These are phyloP conservation scores for Ceratitis capitata DNA, from an alignment of 1,140 invertebrate species.

Conservation along the genomic window DNA sequence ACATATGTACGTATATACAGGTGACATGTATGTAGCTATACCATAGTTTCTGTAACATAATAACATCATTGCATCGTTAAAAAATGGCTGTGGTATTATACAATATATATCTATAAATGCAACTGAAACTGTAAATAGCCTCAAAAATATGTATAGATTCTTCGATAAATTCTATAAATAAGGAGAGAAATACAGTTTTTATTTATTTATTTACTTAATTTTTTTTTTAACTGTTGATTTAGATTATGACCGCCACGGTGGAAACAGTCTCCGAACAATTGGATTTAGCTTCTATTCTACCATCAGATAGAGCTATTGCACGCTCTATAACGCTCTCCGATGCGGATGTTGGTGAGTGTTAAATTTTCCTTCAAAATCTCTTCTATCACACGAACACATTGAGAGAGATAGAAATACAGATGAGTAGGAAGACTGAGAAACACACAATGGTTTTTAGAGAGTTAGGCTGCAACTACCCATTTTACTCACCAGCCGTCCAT, in stretches of 20 bases:
- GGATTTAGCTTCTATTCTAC: conserved; percentile 82
- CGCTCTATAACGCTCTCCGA: conserved; percentile 88
- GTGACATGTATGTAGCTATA: neutral
- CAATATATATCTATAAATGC: conserved; percentile 11
- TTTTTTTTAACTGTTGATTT: conserved; percentile 21
- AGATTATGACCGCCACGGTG: conserved; percentile 91
- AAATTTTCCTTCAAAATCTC: neutral
- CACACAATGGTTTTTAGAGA: no score
- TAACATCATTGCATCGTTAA: neutral
- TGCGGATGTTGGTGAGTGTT: conserved; percentile 78
- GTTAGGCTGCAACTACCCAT: no score
- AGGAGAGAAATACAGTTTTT: neutral
- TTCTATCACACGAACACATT: neutral
- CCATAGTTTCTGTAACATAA: neutral
- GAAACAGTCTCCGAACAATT: conserved; percentile 91
- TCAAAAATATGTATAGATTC: neutral
- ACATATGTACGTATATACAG: neutral
- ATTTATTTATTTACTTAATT: neutral
- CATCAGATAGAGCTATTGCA: conserved; percentile 85
- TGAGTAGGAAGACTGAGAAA: no score
- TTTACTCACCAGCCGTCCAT: no score
- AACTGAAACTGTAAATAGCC: neutral
- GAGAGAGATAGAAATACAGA: neutral
- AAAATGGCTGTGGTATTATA: neutral
- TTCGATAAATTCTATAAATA: neutral